Evolutionary conservation across 2,797 vertebrate genomes (phyloP).

Genomic region (Sebastiscus tertius): DNA sequence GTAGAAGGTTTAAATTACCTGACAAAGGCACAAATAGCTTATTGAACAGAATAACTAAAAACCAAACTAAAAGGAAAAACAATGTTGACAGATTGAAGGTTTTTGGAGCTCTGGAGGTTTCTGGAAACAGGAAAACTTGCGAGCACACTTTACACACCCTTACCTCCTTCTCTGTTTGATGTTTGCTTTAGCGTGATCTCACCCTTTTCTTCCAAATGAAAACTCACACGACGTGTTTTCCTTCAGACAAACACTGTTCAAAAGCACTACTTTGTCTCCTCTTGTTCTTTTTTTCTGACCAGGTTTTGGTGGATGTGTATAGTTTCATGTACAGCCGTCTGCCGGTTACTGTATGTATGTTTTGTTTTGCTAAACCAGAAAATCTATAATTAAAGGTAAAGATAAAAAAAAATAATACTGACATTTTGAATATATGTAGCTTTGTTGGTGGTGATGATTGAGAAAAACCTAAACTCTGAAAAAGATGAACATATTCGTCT

Average conservation of each 20-base stretch:
- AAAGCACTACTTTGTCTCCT: slow-evolving; percentile 30
- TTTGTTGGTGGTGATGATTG: slow-evolving; percentile 41
- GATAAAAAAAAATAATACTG: neutral
- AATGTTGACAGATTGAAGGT: neutral
- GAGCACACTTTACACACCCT: slow-evolving; percentile 51
- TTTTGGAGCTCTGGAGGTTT: slow-evolving; percentile 10
- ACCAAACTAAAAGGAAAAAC: neutral
- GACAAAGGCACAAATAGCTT: slow-evolving; percentile 7
- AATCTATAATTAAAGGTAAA: slow-evolving; percentile 9
- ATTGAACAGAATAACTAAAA: neutral
- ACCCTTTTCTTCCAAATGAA: slow-evolving; percentile 37
- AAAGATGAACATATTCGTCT: slow-evolving; percentile 13
- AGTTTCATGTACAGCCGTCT: slow-evolving; percentile 50
- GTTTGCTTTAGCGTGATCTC: slow-evolving; percentile 28
- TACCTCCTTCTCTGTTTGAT: slow-evolving; percentile 47
- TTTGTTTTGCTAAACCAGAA: slow-evolving; percentile 45
- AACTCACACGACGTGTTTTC: slow-evolving; percentile 33
- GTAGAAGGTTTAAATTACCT: neutral
- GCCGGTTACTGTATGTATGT: slow-evolving; percentile 36
- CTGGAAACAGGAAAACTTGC: slow-evolving; percentile 19
- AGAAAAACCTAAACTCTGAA: slow-evolving; percentile 14
- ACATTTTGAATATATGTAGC: slow-evolving; percentile 43
- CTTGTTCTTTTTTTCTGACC: slow-evolving; percentile 7
- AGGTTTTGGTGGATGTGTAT: slow-evolving; percentile 48
- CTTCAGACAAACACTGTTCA: slow-evolving; percentile 21